These are phyloP conservation scores for Rostratula benghalensis DNA, from an alignment of 2,113 vertebrate genomes.

Conservation along the genomic window DNA sequence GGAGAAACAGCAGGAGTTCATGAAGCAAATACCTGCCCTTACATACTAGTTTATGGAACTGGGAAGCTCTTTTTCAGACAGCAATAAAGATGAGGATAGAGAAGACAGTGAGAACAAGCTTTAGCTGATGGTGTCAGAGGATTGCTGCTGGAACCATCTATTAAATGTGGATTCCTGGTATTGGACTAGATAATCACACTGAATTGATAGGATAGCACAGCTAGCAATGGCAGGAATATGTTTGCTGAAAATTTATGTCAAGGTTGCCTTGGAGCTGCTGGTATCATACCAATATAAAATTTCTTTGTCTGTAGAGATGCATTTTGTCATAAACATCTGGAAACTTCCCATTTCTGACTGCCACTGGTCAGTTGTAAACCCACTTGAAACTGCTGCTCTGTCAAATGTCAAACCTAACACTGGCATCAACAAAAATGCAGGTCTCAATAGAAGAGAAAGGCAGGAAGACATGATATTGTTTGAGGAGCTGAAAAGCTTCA, in stretches of 20 bases:
- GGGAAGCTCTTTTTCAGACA: constrained; percentile 29
- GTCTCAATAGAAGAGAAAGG: neutral
- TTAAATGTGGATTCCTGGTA: constrained; percentile 42
- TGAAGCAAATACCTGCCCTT: constrained; percentile 30
- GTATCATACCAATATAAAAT: neutral
- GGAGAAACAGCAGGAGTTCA: constrained; percentile 43
- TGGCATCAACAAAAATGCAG: neutral
- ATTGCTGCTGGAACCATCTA: constrained; percentile 54
- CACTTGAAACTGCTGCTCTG: neutral
- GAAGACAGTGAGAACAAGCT: constrained; percentile 35
- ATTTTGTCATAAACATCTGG: neutral
- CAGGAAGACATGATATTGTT: neutral
- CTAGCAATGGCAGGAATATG: constrained; percentile 24
- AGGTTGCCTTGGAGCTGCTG: constrained; percentile 15
- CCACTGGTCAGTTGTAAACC: neutral
- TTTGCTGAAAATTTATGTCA: constrained; percentile 59
- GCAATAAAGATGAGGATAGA: constrained; percentile 42
- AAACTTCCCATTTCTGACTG: constrained; percentile 2
- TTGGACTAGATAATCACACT: constrained; percentile 51
- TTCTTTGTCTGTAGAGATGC: neutral
- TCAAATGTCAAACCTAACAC: neutral
- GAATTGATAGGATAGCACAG: constrained; percentile 49
- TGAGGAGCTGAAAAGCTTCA: neutral
- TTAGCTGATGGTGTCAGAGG: constrained; percentile 46
- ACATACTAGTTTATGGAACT: constrained; percentile 9